Evolutionary conservation across 2,113 vertebrate species (phyloP).

Genomic region (Hippocampus barbouri): DNA sequence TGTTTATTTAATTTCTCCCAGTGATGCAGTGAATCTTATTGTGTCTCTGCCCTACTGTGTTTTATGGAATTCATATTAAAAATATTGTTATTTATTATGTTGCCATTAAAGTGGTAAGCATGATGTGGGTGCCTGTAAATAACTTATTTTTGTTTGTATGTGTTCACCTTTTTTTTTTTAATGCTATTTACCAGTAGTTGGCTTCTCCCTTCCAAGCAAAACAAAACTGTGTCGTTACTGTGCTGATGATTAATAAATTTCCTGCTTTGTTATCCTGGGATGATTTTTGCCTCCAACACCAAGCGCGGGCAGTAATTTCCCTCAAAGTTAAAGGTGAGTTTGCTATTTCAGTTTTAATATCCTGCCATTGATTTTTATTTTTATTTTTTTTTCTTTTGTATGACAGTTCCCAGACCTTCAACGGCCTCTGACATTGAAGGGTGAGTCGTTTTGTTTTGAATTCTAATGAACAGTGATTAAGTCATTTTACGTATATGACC

Average conservation of each 20-base stretch:
- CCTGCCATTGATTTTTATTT: not conserved
- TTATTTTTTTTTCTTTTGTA: not conserved
- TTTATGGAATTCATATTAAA: conserved; percentile 24
- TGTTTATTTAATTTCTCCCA: not conserved
- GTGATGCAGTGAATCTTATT: not conserved
- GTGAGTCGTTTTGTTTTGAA: too few relatives aligned
- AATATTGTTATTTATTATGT: conserved; percentile 36
- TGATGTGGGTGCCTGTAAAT: conserved; percentile 63
- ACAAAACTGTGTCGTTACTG: conserved; percentile 63
- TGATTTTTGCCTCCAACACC: not conserved
- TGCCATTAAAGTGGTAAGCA: conserved; percentile 12
- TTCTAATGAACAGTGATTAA: not conserved
- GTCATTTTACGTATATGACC: not conserved
- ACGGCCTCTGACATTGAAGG: not conserved
- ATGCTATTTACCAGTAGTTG: conserved; percentile 39
- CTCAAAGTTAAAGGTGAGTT: not conserved
- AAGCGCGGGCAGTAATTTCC: not conserved
- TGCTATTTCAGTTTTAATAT: not conserved
- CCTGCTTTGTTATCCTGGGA: not conserved
- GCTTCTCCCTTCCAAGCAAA: conserved; percentile 33
- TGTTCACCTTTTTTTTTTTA: conserved; percentile 66
- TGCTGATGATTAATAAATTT: conserved; percentile 53
- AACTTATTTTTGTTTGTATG: conserved; percentile 64
- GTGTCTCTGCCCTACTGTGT: not conserved
- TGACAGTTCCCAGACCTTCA: not conserved